Base-by-base conservation (phyloP, 2,797 vertebrate species). In the Labeo calbasu region DNA sequence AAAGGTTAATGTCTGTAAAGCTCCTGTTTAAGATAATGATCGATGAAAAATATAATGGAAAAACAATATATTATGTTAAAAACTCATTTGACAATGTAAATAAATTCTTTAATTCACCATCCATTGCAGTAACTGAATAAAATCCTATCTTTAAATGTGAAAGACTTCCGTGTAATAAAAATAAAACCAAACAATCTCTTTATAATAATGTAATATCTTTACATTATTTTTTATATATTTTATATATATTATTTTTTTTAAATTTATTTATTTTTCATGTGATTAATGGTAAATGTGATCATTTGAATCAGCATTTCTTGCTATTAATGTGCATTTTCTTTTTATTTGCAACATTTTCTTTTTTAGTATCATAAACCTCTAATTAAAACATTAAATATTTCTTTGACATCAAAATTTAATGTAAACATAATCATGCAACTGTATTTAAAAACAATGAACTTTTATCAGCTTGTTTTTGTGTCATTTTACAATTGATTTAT, bases 1-100 rank as follows among this genome's bases (percentile, higher is more conserved):
- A 92, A 88, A 93, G 92, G 87, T 93, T 88, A 91, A 71, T 73
- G 63, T 82, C 68, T 79, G 53, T 84, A 79, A 85, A 43, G 63
- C 48, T 57, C 14, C 48, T 28, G 40, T 78, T 78, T 70, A 69
- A 25, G 66, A 59, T 76, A 40, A 57, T 40, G 8, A n/a, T 73
- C 7, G 43, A 69, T 23, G 10, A 71, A 48, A 72, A 82, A 86
- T 36, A 78, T 72, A 48, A n/a, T 10, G 15, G 46, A 57, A 65
- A 51, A 59, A 36, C 36, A 3, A 80, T 69, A 40, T 32, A 32
- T 32, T n/a, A n/a, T n/a, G 19, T 43, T 15, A 23, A 59, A 23
- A 77, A n/a, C 1, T 12, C 0, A 69, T 43, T n/a, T 69, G 40
- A 69, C 66, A 10, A 53, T 32, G 15, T 8, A 43, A 43, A 36